Evolutionary conservation across 2,113 vertebrate genomes (phyloP).

Genomic region (Myanophis thanlyinensis): DNA sequence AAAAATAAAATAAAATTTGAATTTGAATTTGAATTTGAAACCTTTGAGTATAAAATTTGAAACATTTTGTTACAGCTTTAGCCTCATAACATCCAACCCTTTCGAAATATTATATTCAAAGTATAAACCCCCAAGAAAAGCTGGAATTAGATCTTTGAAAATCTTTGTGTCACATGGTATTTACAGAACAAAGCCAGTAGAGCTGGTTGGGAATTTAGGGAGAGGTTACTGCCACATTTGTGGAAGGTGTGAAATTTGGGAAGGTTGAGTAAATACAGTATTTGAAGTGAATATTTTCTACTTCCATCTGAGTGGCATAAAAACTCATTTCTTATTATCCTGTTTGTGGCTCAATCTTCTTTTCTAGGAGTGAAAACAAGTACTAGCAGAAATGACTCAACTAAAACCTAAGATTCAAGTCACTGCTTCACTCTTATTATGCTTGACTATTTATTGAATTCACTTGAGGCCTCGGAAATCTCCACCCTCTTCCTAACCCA

Average conservation of each 20-base stretch:
- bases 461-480: slow-evolving; percentile 28
- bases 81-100: background rate
- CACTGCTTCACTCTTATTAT: background rate
- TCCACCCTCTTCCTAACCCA: slow-evolving; percentile 46
- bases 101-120: background rate
- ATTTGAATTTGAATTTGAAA: too few species aligned
- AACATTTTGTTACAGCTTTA: background rate
- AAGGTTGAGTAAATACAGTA: background rate
- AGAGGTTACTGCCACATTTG: background rate
- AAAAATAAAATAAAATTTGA: too few species aligned
- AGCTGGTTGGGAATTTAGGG: background rate
- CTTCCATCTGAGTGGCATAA: background rate
- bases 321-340: background rate
- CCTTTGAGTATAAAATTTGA: background rate
- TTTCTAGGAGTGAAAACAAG: background rate
- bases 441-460: slow-evolving; percentile 31
- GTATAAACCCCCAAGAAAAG: background rate
- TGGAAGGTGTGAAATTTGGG: background rate
- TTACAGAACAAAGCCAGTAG: background rate
- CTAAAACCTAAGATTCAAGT: slow-evolving; percentile 23
- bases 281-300: background rate
- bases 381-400: slow-evolving; percentile 13
- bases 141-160: background rate
- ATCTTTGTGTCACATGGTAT: background rate
- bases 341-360: background rate